A percentile compares a stretch with the other conserved stretches of the same genome.
Evolutionary conservation across 2,113 vertebrate genomes (phyloP).

Genomic region (Dendropsophus ebraccatus): DNA sequence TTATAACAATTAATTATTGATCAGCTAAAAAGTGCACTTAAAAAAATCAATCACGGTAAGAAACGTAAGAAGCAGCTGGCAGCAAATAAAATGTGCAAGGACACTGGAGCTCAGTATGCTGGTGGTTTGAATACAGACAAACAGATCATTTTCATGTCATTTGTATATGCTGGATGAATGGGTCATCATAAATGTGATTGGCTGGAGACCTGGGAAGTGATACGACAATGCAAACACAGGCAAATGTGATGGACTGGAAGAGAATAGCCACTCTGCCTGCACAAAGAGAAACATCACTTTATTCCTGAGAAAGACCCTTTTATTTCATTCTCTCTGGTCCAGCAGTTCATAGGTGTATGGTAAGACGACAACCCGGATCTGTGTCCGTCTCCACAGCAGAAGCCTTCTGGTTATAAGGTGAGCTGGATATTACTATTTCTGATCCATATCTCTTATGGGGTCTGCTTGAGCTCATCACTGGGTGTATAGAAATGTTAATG

Average conservation of each 20-base stretch:
- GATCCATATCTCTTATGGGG: neutral
- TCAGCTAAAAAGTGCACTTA: constrained; percentile 64
- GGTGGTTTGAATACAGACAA: constrained; percentile 65
- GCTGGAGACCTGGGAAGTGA: constrained; percentile 62
- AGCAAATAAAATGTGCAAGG: constrained; percentile 59
- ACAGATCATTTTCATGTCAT: constrained; percentile 66
- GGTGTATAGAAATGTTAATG: neutral
- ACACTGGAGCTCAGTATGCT: constrained; percentile 49
- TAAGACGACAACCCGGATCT: neutral
- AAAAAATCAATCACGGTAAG: constrained; percentile 67
- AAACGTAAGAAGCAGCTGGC: constrained; percentile 3
- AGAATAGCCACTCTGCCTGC: constrained; percentile 39
- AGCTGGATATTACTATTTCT: neutral
- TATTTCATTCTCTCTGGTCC: neutral
- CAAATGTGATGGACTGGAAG: constrained; percentile 63
- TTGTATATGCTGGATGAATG: constrained; percentile 64
- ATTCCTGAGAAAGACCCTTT: neutral
- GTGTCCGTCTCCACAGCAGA: neutral
- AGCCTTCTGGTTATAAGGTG: neutral
- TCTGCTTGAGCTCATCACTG: neutral
- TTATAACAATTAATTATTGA: constrained; percentile 69
- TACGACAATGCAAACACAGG: constrained; percentile 70
- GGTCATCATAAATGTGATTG: constrained; percentile 62
- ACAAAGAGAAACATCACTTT: neutral
- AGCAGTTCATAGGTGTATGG: neutral